Percentiles rank a stretch among this genome's conserved stretches.
Conservation (phyloP, 1,140 invertebrate species). For the Macrosteles quadrilineatus region DNA sequence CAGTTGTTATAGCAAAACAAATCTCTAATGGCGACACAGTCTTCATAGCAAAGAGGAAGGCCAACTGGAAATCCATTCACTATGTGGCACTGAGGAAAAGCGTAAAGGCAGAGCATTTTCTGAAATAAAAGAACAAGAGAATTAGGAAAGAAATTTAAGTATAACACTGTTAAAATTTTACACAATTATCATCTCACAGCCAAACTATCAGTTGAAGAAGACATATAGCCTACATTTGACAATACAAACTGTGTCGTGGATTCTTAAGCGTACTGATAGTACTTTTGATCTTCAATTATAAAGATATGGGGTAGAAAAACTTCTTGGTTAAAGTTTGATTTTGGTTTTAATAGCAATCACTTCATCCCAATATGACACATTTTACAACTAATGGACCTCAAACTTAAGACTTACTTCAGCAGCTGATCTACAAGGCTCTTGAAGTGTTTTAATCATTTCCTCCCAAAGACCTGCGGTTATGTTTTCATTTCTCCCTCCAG, state of each 20-base stretch:
- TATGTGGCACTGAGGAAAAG: slow-evolving; percentile 83
- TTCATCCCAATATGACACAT: too few species aligned
- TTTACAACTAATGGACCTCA: too few species aligned
- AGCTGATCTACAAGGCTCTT: slow-evolving; percentile 79
- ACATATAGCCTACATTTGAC: background rate
- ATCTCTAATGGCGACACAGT: slow-evolving; percentile 86
- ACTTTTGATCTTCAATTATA: too few species aligned
- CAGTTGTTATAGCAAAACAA: slow-evolving; percentile 93
- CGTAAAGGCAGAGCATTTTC: slow-evolving; percentile 87
- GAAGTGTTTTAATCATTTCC: slow-evolving; percentile 76
- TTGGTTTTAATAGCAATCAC: too few species aligned
- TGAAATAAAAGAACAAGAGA: slow-evolving; percentile 45
- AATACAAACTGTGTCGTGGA: too few species aligned
- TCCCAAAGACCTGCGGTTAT: slow-evolving; percentile 80
- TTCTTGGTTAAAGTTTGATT: too few species aligned
- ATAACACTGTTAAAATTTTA: slow-evolving; percentile 76
- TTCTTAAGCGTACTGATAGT: too few species aligned
- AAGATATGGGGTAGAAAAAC: too few species aligned
- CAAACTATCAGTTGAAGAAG: slow-evolving; percentile 39
- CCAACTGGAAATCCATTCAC: slow-evolving; percentile 57
- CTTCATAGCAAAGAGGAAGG: slow-evolving; percentile 85
- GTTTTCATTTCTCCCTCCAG: slow-evolving; percentile 79
- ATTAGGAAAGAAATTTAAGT: slow-evolving; percentile 76
- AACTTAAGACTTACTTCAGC: slow-evolving; percentile 65
- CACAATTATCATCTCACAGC: slow-evolving; percentile 84